Evolutionary conservation across 1,140 invertebrate species (phyloP).

Genomic region (Andrena cerasifolii): DNA sequence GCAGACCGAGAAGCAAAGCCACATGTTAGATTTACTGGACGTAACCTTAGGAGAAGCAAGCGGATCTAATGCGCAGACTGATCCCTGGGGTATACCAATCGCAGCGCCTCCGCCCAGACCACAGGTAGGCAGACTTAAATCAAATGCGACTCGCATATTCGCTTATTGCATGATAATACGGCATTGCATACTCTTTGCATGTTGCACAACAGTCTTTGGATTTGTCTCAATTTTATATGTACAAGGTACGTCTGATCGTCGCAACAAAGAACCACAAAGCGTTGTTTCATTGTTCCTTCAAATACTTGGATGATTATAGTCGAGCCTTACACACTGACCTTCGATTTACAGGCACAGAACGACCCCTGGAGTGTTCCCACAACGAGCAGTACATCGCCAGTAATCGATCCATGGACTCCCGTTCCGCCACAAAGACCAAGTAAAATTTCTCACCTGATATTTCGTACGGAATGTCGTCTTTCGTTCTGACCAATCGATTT

Average conservation of each 20-base stretch:
- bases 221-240: conserved; percentile 72
- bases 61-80: conserved; percentile 81
- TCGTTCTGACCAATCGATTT: conserved; percentile 4
- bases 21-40: conserved; percentile 91
- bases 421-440: conserved; percentile 75
- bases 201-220: conserved; percentile 76
- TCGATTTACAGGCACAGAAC: conserved; percentile 73
- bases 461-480: neutral
- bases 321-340: neutral
- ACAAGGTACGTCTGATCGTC: conserved; percentile 70
- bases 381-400: conserved; percentile 75
- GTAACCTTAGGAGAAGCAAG: conserved; percentile 87
- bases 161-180: conserved; percentile 70
- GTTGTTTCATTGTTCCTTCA: neutral
- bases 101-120: conserved; percentile 81
- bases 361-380: conserved; percentile 84
- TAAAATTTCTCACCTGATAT: conserved; percentile 53
- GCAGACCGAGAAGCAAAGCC: conserved; percentile 84
- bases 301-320: neutral
- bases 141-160: conserved; percentile 11
- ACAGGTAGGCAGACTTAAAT: conserved; percentile 74
- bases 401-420: conserved; percentile 85
- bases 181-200: conserved; percentile 66
- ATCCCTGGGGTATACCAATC: conserved; percentile 89
- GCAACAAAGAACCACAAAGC: neutral